Base-by-base conservation (phyloP, 2,113 vertebrate species). In the Neogale vison region DNA sequence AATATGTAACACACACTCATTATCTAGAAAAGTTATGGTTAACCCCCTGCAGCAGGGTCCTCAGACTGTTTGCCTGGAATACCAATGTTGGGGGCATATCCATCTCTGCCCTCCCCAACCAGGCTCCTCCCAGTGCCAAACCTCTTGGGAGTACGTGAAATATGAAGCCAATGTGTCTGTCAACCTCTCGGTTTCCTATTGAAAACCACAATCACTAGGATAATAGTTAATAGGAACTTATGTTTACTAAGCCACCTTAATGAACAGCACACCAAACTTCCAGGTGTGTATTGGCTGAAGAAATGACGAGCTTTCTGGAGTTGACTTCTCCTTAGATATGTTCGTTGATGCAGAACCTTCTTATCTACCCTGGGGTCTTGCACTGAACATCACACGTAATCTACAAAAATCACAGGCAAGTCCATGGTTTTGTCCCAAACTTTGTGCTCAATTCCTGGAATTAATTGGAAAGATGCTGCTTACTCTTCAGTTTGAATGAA, bases 161-260 rank as follows among this genome's bases (percentile, higher is more conserved):
- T 52, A 57, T 23, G 14, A 42, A 71, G 84, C 63, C 63, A 55
- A 47, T 15, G 0, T 65, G 39, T 50, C 50, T 36, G 26, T 57
- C 39, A 90, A 29, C 6, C 39, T 69, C 85, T 36, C 57, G 34
- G 11, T 72, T 95, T 76, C 26, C 63, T 67, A 52, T 0, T 7
- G 7, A 84, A n/a, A 65, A 39, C 36, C 34, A 6, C 82, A 34
- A 83, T 84, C 61, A 87, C 67, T 55, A 67, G 21, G n/a, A 57
- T 67, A 71, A 95, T 77, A 90, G 18, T 72, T 84, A 79, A 93
- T 47, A 47, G 45, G 31, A 97, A 94, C 69, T 34, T 39, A 83
- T 21, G 20, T 86, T 85, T 34, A 81, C 36, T 57, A 86, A 95
- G 45, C 31, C 57, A 92, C 92, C 34, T n/a, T 67, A 89, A 39